Conservation (phyloP, 2,797 vertebrate species). For the Pseudomugil tenellus region DNA sequence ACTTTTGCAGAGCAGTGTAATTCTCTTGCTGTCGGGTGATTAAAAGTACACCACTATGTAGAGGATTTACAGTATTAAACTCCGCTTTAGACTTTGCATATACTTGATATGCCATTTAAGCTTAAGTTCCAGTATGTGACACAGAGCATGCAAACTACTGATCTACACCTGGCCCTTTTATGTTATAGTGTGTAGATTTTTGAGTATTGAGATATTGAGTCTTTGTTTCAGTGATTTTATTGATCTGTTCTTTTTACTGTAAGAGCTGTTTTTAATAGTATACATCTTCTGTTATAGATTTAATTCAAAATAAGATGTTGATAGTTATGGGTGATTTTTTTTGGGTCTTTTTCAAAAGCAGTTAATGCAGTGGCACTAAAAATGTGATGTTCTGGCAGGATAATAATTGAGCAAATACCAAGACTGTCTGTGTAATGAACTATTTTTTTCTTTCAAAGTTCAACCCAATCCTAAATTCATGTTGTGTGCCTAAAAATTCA, state of each 20-base stretch:
- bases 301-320: background rate
- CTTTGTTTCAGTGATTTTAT: background rate
- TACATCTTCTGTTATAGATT: background rate
- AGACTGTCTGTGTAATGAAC: background rate
- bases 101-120: background rate
- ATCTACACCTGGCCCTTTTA: background rate
- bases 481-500: background rate
- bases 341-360: too few relatives aligned
- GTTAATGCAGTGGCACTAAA: too few relatives aligned
- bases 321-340: too few relatives aligned
- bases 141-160: background rate
- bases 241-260: background rate
- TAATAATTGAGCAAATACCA: background rate
- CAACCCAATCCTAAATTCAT: background rate
- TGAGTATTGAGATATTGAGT: background rate
- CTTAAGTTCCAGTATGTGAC: background rate
- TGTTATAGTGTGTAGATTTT: background rate
- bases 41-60: background rate
- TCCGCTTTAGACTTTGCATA: conserved; percentile 2
- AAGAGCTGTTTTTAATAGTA: background rate
- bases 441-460: too few relatives aligned
- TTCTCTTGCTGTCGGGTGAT: background rate
- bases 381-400: background rate
- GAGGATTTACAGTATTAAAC: conserved; percentile 19
- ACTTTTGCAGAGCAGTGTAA: conserved; percentile 9